A percentile compares a stretch with the other conserved stretches of the same genome.
Evolutionary conservation across 2,113 vertebrate genomes (phyloP).

Genomic region (Erythrolamprus reginae): DNA sequence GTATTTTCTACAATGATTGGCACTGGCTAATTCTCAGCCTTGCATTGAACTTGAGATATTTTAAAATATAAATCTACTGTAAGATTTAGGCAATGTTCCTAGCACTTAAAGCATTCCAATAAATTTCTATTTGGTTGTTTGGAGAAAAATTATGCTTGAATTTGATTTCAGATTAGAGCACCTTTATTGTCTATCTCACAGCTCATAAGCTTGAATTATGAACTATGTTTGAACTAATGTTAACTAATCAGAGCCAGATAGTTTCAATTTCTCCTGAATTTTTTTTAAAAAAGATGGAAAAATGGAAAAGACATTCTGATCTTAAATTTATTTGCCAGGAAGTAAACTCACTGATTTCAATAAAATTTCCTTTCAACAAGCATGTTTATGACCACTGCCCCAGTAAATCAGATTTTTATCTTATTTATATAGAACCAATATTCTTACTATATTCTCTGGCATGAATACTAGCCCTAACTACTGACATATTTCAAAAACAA

Average conservation of each 20-base stretch:
- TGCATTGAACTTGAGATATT: background rate
- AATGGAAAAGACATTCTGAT: background rate
- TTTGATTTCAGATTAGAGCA: background rate
- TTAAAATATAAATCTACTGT: background rate
- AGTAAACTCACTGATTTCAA: conserved; percentile 12
- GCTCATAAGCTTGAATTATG: background rate
- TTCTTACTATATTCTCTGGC: background rate
- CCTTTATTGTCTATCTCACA: background rate
- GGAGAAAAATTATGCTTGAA: background rate
- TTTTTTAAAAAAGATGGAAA: conserved; percentile 20
- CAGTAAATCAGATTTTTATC: conserved; percentile 3
- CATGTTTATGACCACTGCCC: background rate
- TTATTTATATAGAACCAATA: conserved; percentile 17
- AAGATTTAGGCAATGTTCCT: background rate
- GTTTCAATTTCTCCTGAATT: background rate
- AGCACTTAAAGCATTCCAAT: background rate
- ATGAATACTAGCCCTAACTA: conserved; percentile 13
- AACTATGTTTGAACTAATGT: background rate
- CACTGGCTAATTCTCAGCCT: background rate
- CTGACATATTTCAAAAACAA: conserved; percentile 6
- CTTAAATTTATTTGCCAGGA: conserved; percentile 2
- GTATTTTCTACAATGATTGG: background rate
- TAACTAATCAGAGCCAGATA: background rate
- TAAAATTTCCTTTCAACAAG: background rate
- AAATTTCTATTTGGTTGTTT: background rate